Percentiles rank a stretch among this genome's conserved stretches.
Evolutionary conservation across 2,888 invertebrate species (phyloP).

Genomic region (Dolomedes plantarius): DNA sequence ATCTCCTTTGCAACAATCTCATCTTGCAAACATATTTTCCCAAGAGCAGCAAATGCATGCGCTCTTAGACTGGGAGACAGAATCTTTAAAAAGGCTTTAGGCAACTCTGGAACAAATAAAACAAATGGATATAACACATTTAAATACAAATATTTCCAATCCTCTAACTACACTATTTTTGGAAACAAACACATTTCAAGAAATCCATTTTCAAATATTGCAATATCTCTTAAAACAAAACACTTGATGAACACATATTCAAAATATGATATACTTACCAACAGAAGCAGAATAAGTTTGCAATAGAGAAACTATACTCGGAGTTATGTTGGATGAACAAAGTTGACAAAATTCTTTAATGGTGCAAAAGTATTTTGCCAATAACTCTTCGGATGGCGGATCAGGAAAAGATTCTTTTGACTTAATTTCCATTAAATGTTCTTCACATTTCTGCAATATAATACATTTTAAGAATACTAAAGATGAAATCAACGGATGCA

Average conservation of each 20-base stretch:
- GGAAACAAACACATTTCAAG: too few relatives aligned
- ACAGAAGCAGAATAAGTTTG: conserved; percentile 3
- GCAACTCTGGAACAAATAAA: neutral
- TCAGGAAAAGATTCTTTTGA: conserved; percentile 73
- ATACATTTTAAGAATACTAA: too few relatives aligned
- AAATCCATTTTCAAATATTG: too few relatives aligned
- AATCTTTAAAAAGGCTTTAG: neutral
- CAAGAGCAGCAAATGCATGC: conserved; percentile 78
- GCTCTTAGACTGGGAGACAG: conserved; percentile 75
- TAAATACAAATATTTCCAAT: too few relatives aligned
- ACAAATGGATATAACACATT: too few relatives aligned
- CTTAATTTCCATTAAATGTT: conserved; percentile 75
- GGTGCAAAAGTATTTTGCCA: conserved; percentile 77
- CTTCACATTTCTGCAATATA: conserved; percentile 74
- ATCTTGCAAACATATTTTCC: conserved; percentile 83
- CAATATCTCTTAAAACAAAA: too few relatives aligned
- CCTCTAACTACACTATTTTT: too few relatives aligned
- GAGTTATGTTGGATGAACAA: conserved; percentile 77
- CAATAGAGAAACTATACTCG: conserved; percentile 71
- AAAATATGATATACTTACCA: neutral
- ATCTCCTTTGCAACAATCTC: conserved; percentile 81
- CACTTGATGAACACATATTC: too few relatives aligned
- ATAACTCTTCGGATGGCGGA: conserved; percentile 75
- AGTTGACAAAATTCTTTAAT: conserved; percentile 78
- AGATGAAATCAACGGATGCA: too few relatives aligned